Evolutionary conservation across 2,888 invertebrate species (phyloP).

Genomic region (Cataglyphis cursor): DNA sequence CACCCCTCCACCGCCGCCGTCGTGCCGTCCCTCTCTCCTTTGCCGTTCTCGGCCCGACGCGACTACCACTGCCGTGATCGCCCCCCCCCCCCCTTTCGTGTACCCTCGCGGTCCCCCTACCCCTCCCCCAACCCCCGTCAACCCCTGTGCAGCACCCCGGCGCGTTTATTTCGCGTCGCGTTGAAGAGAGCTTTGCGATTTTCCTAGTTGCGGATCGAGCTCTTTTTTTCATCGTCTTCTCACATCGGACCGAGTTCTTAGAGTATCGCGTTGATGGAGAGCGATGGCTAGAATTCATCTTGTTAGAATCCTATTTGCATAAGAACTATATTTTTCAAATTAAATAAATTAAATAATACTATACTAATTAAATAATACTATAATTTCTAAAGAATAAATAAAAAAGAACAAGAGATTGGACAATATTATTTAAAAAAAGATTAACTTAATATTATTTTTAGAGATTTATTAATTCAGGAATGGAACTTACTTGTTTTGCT

Average conservation of each 20-base stretch:
- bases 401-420: not conserved
- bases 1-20: constrained; percentile 80
- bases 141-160: constrained; percentile 54
- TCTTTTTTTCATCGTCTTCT: constrained; percentile 48
- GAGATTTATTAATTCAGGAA: not conserved
- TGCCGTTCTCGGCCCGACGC: constrained; percentile 63
- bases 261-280: not conserved
- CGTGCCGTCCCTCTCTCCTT: constrained; percentile 68
- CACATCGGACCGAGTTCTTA: not conserved
- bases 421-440: not conserved
- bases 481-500: not conserved
- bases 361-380: no score
- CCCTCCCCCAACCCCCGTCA: constrained; percentile 32
- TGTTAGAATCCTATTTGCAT: not conserved
- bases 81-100: constrained; percentile 25
- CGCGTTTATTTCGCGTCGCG: constrained; percentile 53
- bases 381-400: not conserved
- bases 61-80: constrained; percentile 46
- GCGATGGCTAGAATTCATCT: not conserved
- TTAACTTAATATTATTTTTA: not conserved
- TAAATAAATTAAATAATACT: not conserved
- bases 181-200: constrained; percentile 64
- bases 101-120: constrained; percentile 61
- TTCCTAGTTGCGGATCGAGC: constrained; percentile 59
- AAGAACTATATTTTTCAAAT: no score